Conservation (phyloP, 2,113 vertebrate species). For the Podocnemis expansa region DNA sequence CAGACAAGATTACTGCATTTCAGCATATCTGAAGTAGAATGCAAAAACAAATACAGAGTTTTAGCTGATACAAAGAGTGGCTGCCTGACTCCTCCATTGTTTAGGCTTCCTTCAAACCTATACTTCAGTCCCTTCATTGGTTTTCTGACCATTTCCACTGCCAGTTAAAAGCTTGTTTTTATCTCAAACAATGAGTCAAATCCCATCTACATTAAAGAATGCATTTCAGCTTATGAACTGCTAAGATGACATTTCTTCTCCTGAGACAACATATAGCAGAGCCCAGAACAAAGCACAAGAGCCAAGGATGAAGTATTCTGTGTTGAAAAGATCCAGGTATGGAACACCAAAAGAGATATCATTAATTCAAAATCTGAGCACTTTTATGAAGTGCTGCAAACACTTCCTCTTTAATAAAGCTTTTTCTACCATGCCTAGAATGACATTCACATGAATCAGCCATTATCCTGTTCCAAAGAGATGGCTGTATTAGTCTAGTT, state of each 20-base stretch:
- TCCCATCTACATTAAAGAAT: not conserved
- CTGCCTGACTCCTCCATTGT: not conserved
- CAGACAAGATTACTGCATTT: not conserved
- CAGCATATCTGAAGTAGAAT: not conserved
- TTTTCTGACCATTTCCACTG: not conserved
- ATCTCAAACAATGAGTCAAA: not conserved
- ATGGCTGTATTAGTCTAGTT: too few relatives aligned
- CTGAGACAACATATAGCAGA: not conserved
- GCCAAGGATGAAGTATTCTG: not conserved
- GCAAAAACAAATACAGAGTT: not conserved
- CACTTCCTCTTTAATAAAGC: not conserved
- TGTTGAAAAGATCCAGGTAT: not conserved
- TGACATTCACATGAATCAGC: too few relatives aligned
- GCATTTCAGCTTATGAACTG: not conserved
- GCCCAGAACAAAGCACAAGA: not conserved
- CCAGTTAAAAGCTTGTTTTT: not conserved
- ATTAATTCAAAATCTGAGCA: not conserved
- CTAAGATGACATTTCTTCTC: not conserved
- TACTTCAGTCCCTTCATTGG: not conserved
- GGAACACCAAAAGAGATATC: not conserved
- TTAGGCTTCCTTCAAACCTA: not conserved
- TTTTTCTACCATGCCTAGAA: too few relatives aligned
- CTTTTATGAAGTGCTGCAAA: not conserved
- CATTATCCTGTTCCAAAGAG: too few relatives aligned
- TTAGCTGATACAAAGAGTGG: not conserved